phyloP scores from a whole-genome alignment of 35 echinoderm and acorn worm genomes.

The Patiria miniata region DNA sequence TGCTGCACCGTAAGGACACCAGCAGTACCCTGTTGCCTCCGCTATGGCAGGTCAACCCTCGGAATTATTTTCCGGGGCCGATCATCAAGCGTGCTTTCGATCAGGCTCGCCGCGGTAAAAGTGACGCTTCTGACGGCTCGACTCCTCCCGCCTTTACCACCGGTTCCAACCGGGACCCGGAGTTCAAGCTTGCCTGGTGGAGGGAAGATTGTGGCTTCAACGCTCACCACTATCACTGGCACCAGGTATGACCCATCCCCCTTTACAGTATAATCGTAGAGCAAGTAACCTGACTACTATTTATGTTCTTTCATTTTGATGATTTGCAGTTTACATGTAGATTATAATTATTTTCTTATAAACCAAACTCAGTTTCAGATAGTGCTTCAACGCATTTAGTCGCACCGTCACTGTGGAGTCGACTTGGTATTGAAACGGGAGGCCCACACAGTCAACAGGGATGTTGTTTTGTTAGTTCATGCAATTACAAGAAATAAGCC shows the following conservation, averaged over 20 bases:
- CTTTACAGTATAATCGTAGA: neutral
- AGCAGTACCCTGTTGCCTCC: conserved; percentile 9
- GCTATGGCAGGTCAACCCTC: conserved; percentile 39
- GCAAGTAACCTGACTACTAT: neutral
- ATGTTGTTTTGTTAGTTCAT: too few relatives aligned
- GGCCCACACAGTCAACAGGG: too few relatives aligned
- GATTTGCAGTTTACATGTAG: too few relatives aligned
- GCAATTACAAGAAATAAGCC: too few relatives aligned
- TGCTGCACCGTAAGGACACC: conserved; percentile 48
- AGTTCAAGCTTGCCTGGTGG: conserved; percentile 68
- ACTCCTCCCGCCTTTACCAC: conserved; percentile 15
- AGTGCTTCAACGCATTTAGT: too few relatives aligned
- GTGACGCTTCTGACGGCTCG: neutral
- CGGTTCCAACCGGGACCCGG: conserved; percentile 39
- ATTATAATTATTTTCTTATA: too few relatives aligned
- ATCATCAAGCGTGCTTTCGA: conserved; percentile 21
- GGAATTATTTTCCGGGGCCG: conserved; percentile 11
- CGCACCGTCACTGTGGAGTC: too few relatives aligned
- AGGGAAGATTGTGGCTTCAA: conserved; percentile 45
- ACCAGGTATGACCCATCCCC: conserved; percentile 42
- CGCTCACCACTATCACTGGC: conserved; percentile 61
- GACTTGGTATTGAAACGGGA: too few relatives aligned
- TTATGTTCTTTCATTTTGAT: too few relatives aligned
- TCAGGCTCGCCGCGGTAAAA: neutral
- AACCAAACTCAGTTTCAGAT: too few relatives aligned